A percentile compares a stretch with the other conserved stretches of the same genome.
phyloP scores from a whole-genome alignment of 2,113 vertebrate species.

The Archocentrus centrarchus region DNA sequence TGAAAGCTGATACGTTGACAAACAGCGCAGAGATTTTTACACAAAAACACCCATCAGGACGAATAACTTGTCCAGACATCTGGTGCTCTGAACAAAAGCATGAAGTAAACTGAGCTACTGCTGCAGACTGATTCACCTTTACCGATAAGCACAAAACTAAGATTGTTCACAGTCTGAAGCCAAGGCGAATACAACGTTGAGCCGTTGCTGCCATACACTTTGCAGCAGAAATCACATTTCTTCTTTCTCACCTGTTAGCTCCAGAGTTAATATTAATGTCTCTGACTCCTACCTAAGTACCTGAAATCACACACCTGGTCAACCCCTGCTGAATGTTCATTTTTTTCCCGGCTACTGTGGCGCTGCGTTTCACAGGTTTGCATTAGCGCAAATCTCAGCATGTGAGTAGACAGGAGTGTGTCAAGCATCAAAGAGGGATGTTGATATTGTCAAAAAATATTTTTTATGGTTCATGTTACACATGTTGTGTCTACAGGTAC shows the following conservation, averaged over 20 bases:
- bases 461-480: too few species aligned
- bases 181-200: background rate
- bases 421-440: too few species aligned
- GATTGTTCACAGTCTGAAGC: background rate
- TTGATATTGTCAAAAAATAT: too few species aligned
- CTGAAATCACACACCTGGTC: background rate
- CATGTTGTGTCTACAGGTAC: too few species aligned
- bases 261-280: background rate
- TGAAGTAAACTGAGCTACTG: constrained; percentile 38
- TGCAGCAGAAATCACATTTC: background rate
- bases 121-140: constrained; percentile 26
- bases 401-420: too few species aligned
- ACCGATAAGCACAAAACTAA: background rate
- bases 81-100: constrained; percentile 56
- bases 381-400: too few species aligned
- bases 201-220: background rate
- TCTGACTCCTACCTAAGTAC: background rate
- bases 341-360: too few species aligned
- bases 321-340: too few species aligned
- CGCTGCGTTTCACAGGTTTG: too few species aligned
- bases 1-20: constrained; percentile 62
- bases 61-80: constrained; percentile 70
- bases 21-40: constrained; percentile 48
- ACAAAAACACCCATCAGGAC: constrained; percentile 62
- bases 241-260: background rate